These are phyloP conservation scores for Ophion costatus DNA, from an alignment of 2,888 invertebrate species.

Conservation along the genomic window DNA sequence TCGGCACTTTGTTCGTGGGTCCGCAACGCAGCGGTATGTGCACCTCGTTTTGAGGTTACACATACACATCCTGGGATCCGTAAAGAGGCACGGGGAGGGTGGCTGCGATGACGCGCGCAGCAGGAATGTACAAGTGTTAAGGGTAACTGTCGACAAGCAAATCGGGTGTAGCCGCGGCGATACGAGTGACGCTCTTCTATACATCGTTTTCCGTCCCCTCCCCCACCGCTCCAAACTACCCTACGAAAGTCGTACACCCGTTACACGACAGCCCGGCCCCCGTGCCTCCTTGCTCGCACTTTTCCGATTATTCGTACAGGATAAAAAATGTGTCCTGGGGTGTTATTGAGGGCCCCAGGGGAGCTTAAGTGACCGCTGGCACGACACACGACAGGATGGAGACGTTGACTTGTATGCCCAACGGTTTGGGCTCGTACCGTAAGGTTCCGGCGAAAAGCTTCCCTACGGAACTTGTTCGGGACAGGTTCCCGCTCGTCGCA, in stretches of 20 bases:
- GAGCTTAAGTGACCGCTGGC: too few relatives aligned
- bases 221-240: background rate
- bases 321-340: too few relatives aligned
- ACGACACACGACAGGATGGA: too few relatives aligned
- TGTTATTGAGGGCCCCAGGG: too few relatives aligned
- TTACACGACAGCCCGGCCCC: background rate
- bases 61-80: constrained; percentile 43
- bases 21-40: constrained; percentile 19
- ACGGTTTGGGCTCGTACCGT: too few relatives aligned
- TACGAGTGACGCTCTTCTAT: constrained; percentile 62
- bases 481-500: background rate
- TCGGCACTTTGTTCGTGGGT: constrained; percentile 51
- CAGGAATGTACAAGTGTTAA: constrained; percentile 65
- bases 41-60: constrained; percentile 35
- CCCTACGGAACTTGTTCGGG: background rate
- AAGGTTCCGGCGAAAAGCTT: background rate
- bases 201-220: background rate
- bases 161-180: constrained; percentile 66
- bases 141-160: constrained; percentile 66
- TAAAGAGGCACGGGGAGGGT: constrained; percentile 35
- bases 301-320: too few relatives aligned
- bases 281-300: too few relatives aligned
- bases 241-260: background rate
- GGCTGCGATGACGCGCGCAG: constrained; percentile 63
- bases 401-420: too few relatives aligned